phyloP scores from a whole-genome alignment of 2,888 invertebrate genomes.

The Micoletzkya japonica region DNA sequence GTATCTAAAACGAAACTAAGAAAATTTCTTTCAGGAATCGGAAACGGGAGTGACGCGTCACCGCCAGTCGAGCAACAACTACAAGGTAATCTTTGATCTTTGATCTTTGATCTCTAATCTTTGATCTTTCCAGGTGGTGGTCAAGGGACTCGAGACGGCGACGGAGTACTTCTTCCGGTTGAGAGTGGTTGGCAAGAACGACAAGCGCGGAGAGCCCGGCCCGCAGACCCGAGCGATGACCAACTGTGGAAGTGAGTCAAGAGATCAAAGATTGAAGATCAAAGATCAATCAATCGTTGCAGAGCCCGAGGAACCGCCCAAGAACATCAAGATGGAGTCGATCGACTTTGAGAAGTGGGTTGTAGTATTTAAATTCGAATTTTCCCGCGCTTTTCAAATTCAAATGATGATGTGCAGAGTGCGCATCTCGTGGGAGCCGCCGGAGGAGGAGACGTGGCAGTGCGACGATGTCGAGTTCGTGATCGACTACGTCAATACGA shows the following conservation, averaged over 20 bases:
- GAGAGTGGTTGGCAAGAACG: constrained; percentile 62
- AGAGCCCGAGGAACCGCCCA: constrained; percentile 59
- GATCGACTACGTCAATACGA: constrained; percentile 61
- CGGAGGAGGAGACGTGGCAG: constrained; percentile 60
- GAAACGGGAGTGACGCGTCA: constrained; percentile 52
- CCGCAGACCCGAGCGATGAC: constrained; percentile 62
- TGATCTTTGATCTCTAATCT: not conserved
- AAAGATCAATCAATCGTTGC: constrained; percentile 2
- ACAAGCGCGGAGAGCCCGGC: constrained; percentile 61
- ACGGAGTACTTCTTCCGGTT: constrained; percentile 64
- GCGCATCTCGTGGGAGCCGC: constrained; percentile 58
- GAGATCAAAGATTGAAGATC: not conserved
- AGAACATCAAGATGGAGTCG: constrained; percentile 53
- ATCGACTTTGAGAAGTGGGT: constrained; percentile 58
- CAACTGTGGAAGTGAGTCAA: constrained; percentile 56
- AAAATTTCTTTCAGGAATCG: constrained; percentile 1
- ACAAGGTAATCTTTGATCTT: constrained; percentile 41
- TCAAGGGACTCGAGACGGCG: constrained; percentile 58
- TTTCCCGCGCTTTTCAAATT: not conserved
- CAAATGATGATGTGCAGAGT: too few relatives aligned
- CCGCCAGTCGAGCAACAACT: constrained; percentile 48
- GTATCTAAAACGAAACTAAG: not conserved
- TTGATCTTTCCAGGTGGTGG: constrained; percentile 31
- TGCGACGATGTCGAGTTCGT: constrained; percentile 60
- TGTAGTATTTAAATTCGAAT: constrained; percentile 29